Conservation (phyloP, 2,888 invertebrate species). For the Athalia rosae region DNA sequence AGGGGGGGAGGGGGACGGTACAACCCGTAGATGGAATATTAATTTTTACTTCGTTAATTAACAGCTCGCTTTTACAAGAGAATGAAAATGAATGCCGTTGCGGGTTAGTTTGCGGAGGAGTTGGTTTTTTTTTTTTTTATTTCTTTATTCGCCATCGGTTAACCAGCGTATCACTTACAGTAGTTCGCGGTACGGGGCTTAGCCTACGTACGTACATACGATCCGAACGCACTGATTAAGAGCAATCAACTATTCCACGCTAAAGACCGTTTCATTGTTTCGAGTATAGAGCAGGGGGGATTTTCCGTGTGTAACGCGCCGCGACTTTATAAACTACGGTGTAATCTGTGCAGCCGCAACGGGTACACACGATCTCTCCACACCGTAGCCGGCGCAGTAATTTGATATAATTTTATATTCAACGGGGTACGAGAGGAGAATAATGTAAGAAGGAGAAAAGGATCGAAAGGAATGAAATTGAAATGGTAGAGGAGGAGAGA, state of each 20-base stretch:
- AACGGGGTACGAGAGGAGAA: neutral
- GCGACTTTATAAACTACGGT: too few species aligned
- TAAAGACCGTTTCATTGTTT: neutral
- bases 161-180: too few species aligned
- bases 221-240: neutral
- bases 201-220: neutral
- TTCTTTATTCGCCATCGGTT: neutral
- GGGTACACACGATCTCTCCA: too few species aligned
- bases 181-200: neutral
- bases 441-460: neutral
- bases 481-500: neutral
- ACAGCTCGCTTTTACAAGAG: slow-evolving; percentile 4
- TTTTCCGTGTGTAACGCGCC: neutral
- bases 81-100: neutral
- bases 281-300: neutral
- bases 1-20: neutral
- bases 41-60: slow-evolving; percentile 46
- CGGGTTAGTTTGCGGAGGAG: neutral
- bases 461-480: neutral
- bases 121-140: neutral
- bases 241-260: neutral
- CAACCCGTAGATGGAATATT: slow-evolving; percentile 45
- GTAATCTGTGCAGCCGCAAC: too few species aligned
- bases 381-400: too few species aligned
- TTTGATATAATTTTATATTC: neutral